Percentiles rank a stretch among this genome's conserved stretches.
Evolutionary conservation across 2,797 vertebrate species (phyloP).

Genomic region (Staurois parvus): DNA sequence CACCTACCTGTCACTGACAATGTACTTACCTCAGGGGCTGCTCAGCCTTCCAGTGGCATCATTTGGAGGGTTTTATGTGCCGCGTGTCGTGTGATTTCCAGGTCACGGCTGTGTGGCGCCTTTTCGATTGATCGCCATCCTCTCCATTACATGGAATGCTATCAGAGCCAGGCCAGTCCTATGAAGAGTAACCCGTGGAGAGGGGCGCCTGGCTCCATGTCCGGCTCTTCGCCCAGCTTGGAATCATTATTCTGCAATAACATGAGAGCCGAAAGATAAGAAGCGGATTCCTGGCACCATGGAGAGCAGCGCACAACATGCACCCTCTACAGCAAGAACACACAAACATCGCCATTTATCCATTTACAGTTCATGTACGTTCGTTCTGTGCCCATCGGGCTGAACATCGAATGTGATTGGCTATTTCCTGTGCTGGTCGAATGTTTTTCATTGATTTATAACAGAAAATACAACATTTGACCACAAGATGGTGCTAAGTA

Average conservation of each 20-base stretch:
- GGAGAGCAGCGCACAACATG: not conserved
- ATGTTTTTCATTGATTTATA: too few relatives aligned
- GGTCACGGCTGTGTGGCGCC: constrained; percentile 42
- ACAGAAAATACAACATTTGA: too few relatives aligned
- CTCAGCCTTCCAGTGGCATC: constrained; percentile 40
- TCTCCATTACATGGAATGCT: constrained; percentile 27
- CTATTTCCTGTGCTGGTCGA: too few relatives aligned
- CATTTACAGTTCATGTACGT: too few relatives aligned
- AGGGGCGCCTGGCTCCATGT: not conserved
- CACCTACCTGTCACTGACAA: constrained; percentile 22
- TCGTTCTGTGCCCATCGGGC: too few relatives aligned
- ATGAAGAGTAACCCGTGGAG: constrained; percentile 14
- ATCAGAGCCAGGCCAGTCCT: not conserved
- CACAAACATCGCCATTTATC: too few relatives aligned
- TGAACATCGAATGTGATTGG: too few relatives aligned
- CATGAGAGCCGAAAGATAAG: not conserved
- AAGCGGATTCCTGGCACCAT: too few relatives aligned
- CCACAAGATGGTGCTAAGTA: too few relatives aligned
- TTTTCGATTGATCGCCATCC: constrained; percentile 42
- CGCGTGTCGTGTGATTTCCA: constrained; percentile 44
- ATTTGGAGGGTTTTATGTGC: constrained; percentile 47
- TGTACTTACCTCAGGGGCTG: constrained; percentile 10
- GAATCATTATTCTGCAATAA: not conserved
- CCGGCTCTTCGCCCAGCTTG: not conserved
- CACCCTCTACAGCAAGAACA: too few relatives aligned